Conservation (phyloP, 2,797 vertebrate genomes). For the Halcyon badia region DNA sequence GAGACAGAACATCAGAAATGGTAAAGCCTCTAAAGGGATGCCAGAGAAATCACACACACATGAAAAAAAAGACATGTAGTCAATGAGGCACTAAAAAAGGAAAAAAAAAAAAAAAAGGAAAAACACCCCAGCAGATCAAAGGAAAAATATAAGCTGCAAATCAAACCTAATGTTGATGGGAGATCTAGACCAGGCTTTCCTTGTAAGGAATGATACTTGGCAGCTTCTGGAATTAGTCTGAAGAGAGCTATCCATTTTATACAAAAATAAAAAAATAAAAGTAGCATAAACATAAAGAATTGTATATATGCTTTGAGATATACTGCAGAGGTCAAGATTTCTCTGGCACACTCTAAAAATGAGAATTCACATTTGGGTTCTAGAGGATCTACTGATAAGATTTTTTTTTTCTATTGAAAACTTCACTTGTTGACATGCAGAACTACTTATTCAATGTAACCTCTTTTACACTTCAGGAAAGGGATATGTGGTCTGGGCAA, state of each 20-base stretch:
- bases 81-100: background rate
- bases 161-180: conserved; percentile 37
- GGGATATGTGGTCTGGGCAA: conserved; percentile 41
- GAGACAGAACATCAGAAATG: conserved; percentile 37
- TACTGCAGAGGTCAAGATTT: background rate
- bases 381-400: background rate
- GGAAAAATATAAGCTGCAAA: conserved; percentile 48
- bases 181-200: conserved; percentile 1
- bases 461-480: conserved; percentile 42
- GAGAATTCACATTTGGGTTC: background rate
- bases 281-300: background rate
- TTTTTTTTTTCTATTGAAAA: background rate
- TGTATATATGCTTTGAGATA: background rate
- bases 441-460: conserved; percentile 44
- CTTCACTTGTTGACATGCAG: conserved; percentile 18
- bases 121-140: background rate
- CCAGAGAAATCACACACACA: conserved; percentile 54
- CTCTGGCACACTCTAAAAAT: background rate
- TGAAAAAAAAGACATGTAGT: background rate
- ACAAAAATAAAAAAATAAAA: background rate
- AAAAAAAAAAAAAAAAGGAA: fast-evolving
- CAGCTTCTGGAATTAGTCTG: background rate
- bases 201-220: background rate
- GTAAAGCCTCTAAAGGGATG: conserved; percentile 61
- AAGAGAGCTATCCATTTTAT: background rate